Percentiles rank a stretch among this genome's conserved stretches.
phyloP scores from a whole-genome alignment of 2,113 vertebrate species.

The Myrmecobius fasciatus region DNA sequence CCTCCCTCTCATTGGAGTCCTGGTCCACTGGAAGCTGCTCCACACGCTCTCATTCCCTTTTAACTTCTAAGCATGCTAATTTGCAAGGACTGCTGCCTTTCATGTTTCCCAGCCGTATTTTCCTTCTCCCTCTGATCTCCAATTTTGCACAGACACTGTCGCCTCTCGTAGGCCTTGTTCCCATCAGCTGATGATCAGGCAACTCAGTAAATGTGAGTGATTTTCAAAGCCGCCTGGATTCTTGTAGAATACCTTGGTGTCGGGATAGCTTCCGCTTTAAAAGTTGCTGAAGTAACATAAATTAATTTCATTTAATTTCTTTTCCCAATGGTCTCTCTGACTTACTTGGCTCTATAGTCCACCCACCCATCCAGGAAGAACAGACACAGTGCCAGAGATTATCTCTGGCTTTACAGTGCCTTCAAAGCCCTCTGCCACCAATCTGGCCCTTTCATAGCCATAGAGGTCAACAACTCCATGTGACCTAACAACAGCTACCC shows the following conservation, averaged over 20 bases:
- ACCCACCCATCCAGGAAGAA: neutral
- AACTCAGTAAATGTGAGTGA: slow-evolving; percentile 81
- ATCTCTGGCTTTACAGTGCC: neutral
- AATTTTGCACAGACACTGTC: slow-evolving; percentile 75
- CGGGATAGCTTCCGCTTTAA: slow-evolving; percentile 77
- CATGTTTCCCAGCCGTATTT: slow-evolving; percentile 80
- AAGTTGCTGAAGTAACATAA: slow-evolving; percentile 82
- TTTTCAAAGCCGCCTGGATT: slow-evolving; percentile 81
- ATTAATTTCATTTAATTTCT: slow-evolving; percentile 80
- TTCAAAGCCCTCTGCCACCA: neutral
- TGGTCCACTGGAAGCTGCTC: slow-evolving; percentile 49
- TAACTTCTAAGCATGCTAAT: slow-evolving; percentile 83
- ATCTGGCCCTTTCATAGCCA: neutral
- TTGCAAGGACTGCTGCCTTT: slow-evolving; percentile 81
- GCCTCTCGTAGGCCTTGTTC: slow-evolving; percentile 80
- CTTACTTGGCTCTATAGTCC: slow-evolving; percentile 55
- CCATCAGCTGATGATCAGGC: slow-evolving; percentile 80
- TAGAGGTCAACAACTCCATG: neutral
- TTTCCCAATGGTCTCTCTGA: slow-evolving; percentile 52
- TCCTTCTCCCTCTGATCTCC: slow-evolving; percentile 82
- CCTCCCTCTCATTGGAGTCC: neutral
- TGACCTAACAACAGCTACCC: neutral
- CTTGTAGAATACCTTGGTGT: slow-evolving; percentile 67
- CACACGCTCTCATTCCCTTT: slow-evolving; percentile 79
- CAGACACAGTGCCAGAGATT: neutral